Conservation (phyloP, 2,888 invertebrate species). For the Petrolisthes cinctipes region DNA sequence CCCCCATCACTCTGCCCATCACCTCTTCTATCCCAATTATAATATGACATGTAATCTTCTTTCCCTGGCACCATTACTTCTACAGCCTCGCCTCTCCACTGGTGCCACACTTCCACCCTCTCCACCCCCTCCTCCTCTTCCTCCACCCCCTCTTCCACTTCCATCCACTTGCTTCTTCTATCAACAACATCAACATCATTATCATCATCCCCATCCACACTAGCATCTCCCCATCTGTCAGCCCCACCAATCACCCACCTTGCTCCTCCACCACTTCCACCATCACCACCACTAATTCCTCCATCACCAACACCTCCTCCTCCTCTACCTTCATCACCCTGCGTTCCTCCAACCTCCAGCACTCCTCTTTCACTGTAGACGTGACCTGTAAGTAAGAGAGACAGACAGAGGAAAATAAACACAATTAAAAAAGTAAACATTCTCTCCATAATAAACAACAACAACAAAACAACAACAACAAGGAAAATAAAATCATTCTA, state of each 20-base stretch:
- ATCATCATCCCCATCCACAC: background rate
- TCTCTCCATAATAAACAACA: too few species aligned
- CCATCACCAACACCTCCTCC: background rate
- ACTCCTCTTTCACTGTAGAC: background rate
- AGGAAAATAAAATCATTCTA: too few species aligned
- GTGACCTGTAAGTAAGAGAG: background rate
- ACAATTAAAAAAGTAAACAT: too few species aligned
- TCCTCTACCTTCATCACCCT: too few species aligned
- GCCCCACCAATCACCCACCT: background rate
- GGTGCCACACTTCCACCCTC: background rate
- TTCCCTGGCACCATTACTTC: slow-evolving; percentile 3
- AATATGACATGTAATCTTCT: background rate
- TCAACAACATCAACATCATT: background rate
- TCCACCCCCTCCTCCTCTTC: background rate
- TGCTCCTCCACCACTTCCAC: too few species aligned
- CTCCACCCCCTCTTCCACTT: background rate
- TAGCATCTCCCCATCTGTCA: slow-evolving; percentile 2
- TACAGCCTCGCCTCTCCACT: background rate
- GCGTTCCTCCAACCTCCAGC: background rate
- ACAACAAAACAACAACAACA: too few species aligned
- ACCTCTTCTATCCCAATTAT: slow-evolving; percentile 21
- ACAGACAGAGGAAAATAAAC: too few species aligned
- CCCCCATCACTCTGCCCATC: slow-evolving; percentile 29
- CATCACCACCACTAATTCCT: too few species aligned
- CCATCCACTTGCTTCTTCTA: background rate